Evolutionary conservation across 23 tunicate genomes (phyloP).

Genomic region (Ciona savignyi): DNA sequence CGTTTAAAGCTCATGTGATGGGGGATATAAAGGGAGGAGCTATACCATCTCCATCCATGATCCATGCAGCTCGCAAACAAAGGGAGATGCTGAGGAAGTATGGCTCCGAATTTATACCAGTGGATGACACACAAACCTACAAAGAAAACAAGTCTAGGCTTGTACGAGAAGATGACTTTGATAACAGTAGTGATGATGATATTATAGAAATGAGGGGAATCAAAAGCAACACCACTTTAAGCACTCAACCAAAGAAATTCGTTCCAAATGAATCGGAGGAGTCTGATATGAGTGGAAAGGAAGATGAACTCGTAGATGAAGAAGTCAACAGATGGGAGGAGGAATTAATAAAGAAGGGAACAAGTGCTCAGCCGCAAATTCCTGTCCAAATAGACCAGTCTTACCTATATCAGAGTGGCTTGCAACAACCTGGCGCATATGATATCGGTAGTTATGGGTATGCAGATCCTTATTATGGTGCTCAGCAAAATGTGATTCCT

Average conservation of each 20-base stretch:
- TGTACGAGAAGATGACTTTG: slow-evolving; percentile 66
- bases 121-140: slow-evolving; percentile 50
- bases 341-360: slow-evolving; percentile 82
- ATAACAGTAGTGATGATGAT: slow-evolving; percentile 58
- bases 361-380: slow-evolving; percentile 35
- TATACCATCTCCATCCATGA: slow-evolving; percentile 78
- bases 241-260: background rate
- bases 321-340: slow-evolving; percentile 92
- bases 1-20: background rate
- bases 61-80: slow-evolving; percentile 85
- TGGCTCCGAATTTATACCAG: slow-evolving; percentile 59
- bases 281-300: slow-evolving; percentile 22
- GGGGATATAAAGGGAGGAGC: slow-evolving; percentile 49
- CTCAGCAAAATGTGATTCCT: background rate
- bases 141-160: slow-evolving; percentile 42
- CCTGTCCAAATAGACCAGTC: background rate
- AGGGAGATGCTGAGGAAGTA: slow-evolving; percentile 84
- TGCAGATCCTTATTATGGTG: slow-evolving; percentile 1
- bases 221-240: slow-evolving; percentile 14
- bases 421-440: background rate
- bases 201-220: slow-evolving; percentile 79
- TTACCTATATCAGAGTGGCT: background rate
- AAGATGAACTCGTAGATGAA: slow-evolving; percentile 42
- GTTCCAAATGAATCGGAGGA: slow-evolving; percentile 56
- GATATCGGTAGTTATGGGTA: slow-evolving; percentile 7